Base-by-base conservation (phyloP, 2,113 vertebrate species). In the Cyprinus carpio region DNA sequence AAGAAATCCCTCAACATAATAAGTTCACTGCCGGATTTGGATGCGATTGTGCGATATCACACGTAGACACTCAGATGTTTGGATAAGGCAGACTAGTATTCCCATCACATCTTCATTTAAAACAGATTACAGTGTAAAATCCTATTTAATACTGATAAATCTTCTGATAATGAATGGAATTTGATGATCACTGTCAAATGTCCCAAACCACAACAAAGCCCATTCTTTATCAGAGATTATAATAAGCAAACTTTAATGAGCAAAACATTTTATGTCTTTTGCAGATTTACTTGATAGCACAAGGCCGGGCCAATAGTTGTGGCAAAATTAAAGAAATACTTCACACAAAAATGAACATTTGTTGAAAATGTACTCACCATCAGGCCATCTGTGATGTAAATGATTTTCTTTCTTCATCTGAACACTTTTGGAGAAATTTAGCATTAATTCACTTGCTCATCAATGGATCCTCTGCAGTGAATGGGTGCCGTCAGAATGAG, bases 111-210 rank as follows among this genome's bases (percentile, higher is more conserved):
- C 49, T 54, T 20, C 4, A 37, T 82, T 67, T 72, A 18, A 20
- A 58, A 72, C 3, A 31, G 65, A 72, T 82, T 82, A 72, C 29
- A 72, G 58, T 12, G 9, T 40, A 23, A 71, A 82, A 51, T 71
- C 81, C n/a, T 71, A 16, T 71, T 34, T 37, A 81, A 31, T 13
- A 29, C 79, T 13, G 79, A 81, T 67, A 67, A 81, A 31, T 49
- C 79, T 81, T 64, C 62, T 49, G 79, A 81, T 81, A 81, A 81
- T 49, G n/a, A 67, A 20, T 67, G 16, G 25, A 67, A 25, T 79
- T 79, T 40, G 10, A 31, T 23, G 79, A 81, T 81, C 12, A 46
- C n/a, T 46, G 79, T 27, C 43, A 25, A 79, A 79, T 25, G 13
- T 79, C 54, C 11, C 29, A 51, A 81, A 49, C 79, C 40, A 67